phyloP scores from a whole-genome alignment of 2,888 invertebrate genomes.

The Gastracanthus pulcherrimus region DNA sequence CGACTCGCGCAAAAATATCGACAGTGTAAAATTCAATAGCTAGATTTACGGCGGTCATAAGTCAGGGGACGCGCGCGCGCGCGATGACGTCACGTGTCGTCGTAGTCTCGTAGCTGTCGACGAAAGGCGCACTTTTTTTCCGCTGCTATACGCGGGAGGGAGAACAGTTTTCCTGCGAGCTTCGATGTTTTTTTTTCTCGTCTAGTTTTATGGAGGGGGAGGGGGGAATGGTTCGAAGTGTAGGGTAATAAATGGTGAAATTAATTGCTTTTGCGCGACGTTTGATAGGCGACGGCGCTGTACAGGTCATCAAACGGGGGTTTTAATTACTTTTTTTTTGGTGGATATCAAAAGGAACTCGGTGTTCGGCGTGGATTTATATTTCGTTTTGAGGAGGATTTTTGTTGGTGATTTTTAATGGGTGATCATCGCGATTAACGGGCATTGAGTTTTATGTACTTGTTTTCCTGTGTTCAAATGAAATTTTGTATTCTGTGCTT shows the following conservation, averaged over 20 bases:
- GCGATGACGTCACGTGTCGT: conserved; percentile 64
- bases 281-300: conserved; percentile 5
- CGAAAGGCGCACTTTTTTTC: conserved; percentile 20
- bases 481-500: no score
- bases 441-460: not conserved
- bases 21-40: conserved; percentile 70
- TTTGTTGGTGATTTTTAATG: not conserved
- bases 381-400: not conserved
- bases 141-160: no score
- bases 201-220: conserved; percentile 33
- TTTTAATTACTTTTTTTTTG: conserved; percentile 24
- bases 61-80: conserved; percentile 60
- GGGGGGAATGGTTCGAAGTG: no score
- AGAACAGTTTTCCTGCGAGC: not conserved
- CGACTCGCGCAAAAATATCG: conserved; percentile 65
- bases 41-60: conserved; percentile 72
- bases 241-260: conserved; percentile 66
- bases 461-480: no score
- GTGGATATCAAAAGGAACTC: not conserved
- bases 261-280: conserved; percentile 63
- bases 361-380: not conserved
- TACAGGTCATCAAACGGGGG: not conserved
- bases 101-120: conserved; percentile 49
- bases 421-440: not conserved
- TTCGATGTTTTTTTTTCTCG: conserved; percentile 55